Conservation (phyloP, 1,140 invertebrate genomes). For the Alviniconcha marisindica region DNA sequence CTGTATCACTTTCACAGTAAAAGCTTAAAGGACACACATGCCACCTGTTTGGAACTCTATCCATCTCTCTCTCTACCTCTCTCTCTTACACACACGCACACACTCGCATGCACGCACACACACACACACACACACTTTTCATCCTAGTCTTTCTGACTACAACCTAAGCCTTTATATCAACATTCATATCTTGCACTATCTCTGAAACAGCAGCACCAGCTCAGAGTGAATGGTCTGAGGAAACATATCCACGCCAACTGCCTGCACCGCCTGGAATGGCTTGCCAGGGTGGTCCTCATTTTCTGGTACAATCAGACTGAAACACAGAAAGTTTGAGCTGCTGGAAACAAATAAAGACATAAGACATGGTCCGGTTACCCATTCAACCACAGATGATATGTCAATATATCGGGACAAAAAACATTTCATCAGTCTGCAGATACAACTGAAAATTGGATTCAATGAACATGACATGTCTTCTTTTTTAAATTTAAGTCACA, state of each 20-base stretch:
- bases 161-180: neutral
- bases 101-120: neutral
- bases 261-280: constrained; percentile 87
- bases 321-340: neutral
- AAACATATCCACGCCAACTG: constrained; percentile 95
- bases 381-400: no score
- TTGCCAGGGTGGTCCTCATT: constrained; percentile 64
- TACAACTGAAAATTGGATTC: no score
- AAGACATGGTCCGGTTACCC: no score
- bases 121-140: neutral
- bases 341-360: no score
- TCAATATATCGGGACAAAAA: no score
- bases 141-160: neutral
- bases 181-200: constrained; percentile 70
- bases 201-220: constrained; percentile 87
- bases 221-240: constrained; percentile 93
- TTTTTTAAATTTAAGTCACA: no score
- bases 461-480: no score
- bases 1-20: no score
- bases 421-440: no score
- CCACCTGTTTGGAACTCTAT: neutral
- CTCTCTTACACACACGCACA: neutral
- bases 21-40: no score
- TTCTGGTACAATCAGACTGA: constrained; percentile 33
- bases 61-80: neutral